Evolutionary conservation across 2,888 invertebrate genomes (phyloP), one percentile per base, ranked within the genome.

Genomic region (Apodemia hepburni): DNA sequence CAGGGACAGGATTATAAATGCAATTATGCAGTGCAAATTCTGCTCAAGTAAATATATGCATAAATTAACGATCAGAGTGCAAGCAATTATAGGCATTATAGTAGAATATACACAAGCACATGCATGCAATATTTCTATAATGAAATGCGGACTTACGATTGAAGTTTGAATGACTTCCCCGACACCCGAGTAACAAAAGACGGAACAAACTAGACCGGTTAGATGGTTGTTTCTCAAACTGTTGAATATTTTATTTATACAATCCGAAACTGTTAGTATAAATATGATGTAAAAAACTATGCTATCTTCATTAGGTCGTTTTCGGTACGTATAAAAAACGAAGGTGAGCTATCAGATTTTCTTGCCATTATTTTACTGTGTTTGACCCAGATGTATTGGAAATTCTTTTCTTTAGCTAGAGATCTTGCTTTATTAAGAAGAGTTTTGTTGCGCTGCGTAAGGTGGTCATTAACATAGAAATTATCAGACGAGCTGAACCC

Each of bases 311-410:
- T 12, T 3, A 70, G 62, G 47, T 67, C 68, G n/a, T 60, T 64
- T 22, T 68, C 67, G 59, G 11, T 51, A n/a, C 62, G 65, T 66
- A 70, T 68, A 60, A 63, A 59, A 64, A 70, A 61, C 18, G 64
- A 60, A 27, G 66, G 66, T 12, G 69, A 68, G 0, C 64, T 66
- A 15, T 66, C 64, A 3, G 67, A 66, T 58, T 66, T 68, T 22
- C 68, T 61, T 5, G 51, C 68, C 66, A 69, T 65, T 59, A 69
- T 70, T 64, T 70, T 67, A 22, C 62, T 63, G 22, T 70, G 68
- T 38, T 68, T 70, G 0, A 68, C 66, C 68, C 70, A 70, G 0
- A 68, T 62, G 27, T 65, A 69, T 22, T 61, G 42, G 38, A 65
- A 70, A 38, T 66, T 65, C 11, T 61, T 67, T 57, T 68, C 68